Percentiles rank a stretch among this genome's conserved stretches.
phyloP scores from a whole-genome alignment of 2,888 invertebrate species.

The Flexamia atlantica region DNA sequence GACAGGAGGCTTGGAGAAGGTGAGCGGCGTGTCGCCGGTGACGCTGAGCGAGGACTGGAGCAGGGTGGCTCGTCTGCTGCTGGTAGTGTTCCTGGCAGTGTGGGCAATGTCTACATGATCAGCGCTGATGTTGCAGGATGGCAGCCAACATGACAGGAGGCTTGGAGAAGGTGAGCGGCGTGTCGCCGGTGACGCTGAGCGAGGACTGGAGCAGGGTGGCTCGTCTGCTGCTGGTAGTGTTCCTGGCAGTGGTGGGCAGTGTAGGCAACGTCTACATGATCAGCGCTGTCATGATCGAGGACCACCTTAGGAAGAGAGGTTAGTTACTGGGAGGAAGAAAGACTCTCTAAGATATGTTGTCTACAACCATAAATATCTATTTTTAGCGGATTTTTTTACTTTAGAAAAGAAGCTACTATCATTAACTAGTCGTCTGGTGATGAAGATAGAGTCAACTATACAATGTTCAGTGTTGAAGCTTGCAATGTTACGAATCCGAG shows the following conservation, averaged over 20 bases:
- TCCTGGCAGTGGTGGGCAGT: slow-evolving; percentile 82
- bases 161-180: slow-evolving; percentile 73
- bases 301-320: slow-evolving; percentile 83
- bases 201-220: slow-evolving; percentile 84
- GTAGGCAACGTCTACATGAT: slow-evolving; percentile 83
- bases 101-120: slow-evolving; percentile 82
- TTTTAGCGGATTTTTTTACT: no score
- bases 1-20: slow-evolving; percentile 52
- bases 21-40: slow-evolving; percentile 80
- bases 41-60: slow-evolving; percentile 84
- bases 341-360: no score
- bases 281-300: slow-evolving; percentile 85
- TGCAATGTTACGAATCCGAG: no score
- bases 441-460: no score
- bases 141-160: slow-evolving; percentile 25
- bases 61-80: slow-evolving; percentile 80
- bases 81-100: slow-evolving; percentile 82
- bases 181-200: slow-evolving; percentile 82
- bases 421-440: no score
- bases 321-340: no score
- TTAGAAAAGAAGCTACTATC: no score
- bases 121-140: slow-evolving; percentile 77
- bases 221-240: slow-evolving; percentile 81
- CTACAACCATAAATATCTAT: no score
- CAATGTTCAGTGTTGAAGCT: no score